These are phyloP conservation scores for Saccopteryx bilineata DNA, from an alignment of 2,113 vertebrate species.

Conservation along the genomic window DNA sequence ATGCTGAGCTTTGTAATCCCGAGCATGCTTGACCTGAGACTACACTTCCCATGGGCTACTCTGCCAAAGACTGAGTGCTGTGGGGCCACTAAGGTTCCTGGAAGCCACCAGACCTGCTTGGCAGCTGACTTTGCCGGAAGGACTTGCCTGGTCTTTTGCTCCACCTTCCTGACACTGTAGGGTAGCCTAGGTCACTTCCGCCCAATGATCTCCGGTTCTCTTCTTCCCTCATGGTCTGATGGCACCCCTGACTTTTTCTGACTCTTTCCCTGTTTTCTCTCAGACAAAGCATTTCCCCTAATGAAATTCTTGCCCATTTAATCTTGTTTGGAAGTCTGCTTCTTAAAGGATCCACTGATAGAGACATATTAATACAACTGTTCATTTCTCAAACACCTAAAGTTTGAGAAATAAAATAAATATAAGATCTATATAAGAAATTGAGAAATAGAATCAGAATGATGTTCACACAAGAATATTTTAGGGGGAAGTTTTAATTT, in stretches of 20 bases:
- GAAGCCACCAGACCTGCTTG: not conserved
- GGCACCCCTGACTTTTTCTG: not conserved
- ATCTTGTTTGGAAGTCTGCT: not conserved
- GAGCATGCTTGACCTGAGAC: not conserved
- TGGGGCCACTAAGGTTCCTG: not conserved
- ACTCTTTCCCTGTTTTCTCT: not conserved
- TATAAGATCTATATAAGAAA: not conserved
- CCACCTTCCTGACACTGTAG: not conserved
- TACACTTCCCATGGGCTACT: not conserved
- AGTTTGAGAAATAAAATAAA: constrained; percentile 27
- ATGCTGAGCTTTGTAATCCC: not conserved
- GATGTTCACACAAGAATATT: not conserved
- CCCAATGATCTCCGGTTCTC: not conserved
- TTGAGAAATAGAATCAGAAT: not conserved
- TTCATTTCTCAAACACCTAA: not conserved
- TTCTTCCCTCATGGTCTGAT: not conserved
- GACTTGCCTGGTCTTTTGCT: not conserved
- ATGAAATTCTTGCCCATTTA: not conserved
- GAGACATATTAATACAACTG: not conserved
- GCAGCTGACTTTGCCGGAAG: not conserved
- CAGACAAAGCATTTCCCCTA: not conserved
- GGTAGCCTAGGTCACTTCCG: not conserved
- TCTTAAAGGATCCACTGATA: not conserved
- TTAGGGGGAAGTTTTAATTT: not conserved
- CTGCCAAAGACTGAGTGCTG: no score